Evolutionary conservation across 2,113 vertebrate species (phyloP).

Genomic region (Propithecus coquereli): DNA sequence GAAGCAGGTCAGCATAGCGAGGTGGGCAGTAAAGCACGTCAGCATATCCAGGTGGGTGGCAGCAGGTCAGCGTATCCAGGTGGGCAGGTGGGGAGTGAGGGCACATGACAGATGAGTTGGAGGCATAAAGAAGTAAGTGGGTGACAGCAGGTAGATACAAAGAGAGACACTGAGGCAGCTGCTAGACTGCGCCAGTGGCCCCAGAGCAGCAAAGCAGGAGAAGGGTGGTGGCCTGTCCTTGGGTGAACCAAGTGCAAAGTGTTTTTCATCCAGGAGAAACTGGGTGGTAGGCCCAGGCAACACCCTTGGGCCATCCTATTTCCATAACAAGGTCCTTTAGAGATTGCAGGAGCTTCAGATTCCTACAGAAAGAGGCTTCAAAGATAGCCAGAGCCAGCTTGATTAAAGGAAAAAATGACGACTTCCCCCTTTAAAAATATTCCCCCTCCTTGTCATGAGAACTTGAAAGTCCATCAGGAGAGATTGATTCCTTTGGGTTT

Average conservation of each 20-base stretch:
- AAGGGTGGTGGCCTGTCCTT: background rate
- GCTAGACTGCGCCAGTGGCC: background rate
- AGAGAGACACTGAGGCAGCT: background rate
- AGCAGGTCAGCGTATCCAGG: too few species aligned
- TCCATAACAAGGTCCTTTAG: background rate
- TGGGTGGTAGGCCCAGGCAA: fast-evolving
- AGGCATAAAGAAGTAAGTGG: background rate
- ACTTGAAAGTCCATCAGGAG: constrained; percentile 36
- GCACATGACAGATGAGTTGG: too few species aligned
- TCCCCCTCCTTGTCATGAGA: background rate
- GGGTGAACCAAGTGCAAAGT: background rate
- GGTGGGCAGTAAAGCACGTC: too few species aligned
- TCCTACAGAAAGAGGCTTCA: background rate
- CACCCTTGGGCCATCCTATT: background rate
- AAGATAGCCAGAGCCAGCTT: background rate
- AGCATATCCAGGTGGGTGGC: too few species aligned
- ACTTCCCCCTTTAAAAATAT: constrained; percentile 10
- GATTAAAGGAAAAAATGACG: background rate
- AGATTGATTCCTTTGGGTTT: background rate
- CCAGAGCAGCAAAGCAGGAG: background rate
- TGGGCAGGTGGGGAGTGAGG: background rate
- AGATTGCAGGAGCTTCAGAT: background rate
- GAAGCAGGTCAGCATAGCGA: background rate
- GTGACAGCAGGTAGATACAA: background rate
- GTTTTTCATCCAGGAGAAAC: background rate